Evolutionary conservation across 2,888 invertebrate species (phyloP), one percentile per base, ranked within the genome.

Genomic region (Platycnemis pennipes): DNA sequence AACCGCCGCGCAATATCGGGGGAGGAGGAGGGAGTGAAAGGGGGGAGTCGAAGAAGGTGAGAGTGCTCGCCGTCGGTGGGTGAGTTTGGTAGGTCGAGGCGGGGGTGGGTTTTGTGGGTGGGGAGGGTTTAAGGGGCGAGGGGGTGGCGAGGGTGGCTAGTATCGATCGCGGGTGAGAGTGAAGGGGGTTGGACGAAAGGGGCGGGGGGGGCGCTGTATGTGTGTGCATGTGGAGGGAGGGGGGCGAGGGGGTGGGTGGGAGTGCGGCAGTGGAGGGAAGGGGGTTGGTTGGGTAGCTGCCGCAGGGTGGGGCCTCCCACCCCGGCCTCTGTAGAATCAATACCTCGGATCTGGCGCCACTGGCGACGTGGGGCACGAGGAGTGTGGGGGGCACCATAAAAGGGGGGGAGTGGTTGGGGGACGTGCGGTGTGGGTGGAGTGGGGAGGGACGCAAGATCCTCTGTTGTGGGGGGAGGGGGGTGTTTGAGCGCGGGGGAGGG

Each of bases 31-130:
- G 91, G 42, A 89, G 53, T 89, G 1, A 19, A 42, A 56, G 56
- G 63, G n/a, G 63, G 88, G n/a, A 91, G 91, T 91, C 77, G 77
- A 77, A 91, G 91, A 91, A 91, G 91, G 91, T 91, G 91, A 94
- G 86, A 94, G 86, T 85, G 85, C 45, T 94, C 31, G 77, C 46
- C 56, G 88, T 13, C 22, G 94, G 85, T 45, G 77, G 44, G 89
- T 56, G 89, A 42, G 85, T 49, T 46, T 69, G 69, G 22, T n/a
- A 53, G 53, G 53, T 53, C 19, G 53, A 16, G 53, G 53, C 53
- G 22, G n/a, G 63, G 63, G 77, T 77, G 77, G 49, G 49, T 49
- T n/a, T 49, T 49, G 49, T 11, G 69, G 69, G 77, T 26, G 77
- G n/a, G 37, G 77, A 4, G 1, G 49, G 49, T 11, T 49, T 49